Conservation (phyloP, 2,888 invertebrate species). For the Nomada ruficornis region DNA sequence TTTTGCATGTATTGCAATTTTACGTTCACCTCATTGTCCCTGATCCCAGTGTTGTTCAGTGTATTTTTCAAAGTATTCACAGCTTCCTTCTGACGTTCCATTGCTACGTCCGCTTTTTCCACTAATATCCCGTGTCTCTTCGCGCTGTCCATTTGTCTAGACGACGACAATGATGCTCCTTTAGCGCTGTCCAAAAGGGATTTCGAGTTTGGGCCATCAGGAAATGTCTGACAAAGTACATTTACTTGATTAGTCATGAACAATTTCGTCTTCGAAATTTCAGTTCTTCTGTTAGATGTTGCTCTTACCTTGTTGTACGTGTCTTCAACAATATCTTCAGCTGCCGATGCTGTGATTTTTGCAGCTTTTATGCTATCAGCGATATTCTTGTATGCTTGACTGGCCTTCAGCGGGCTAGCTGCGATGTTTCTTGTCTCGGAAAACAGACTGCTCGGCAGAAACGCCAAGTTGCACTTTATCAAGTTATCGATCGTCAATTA, state of each 20-base stretch:
- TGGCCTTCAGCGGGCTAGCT: conserved; percentile 87
- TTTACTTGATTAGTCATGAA: background rate
- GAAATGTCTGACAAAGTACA: conserved; percentile 74
- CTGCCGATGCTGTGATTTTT: conserved; percentile 87
- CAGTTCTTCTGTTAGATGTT: background rate
- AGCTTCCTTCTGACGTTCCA: conserved; percentile 78
- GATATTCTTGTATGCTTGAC: conserved; percentile 90
- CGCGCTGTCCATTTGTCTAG: conserved; percentile 76
- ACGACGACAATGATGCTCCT: conserved; percentile 77
- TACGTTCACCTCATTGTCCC: conserved; percentile 81
- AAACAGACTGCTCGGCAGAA: conserved; percentile 86
- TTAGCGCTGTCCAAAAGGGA: conserved; percentile 80
- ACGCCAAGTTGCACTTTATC: conserved; percentile 67
- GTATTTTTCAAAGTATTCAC: conserved; percentile 78
- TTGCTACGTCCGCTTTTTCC: conserved; percentile 84
- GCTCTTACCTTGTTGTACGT: conserved; percentile 82
- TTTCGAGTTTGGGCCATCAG: conserved; percentile 71
- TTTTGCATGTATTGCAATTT: conserved; percentile 85
- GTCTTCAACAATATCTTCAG: conserved; percentile 85
- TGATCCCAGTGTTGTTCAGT: conserved; percentile 80
- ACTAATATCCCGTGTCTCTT: conserved; percentile 83
- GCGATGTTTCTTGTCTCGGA: conserved; percentile 87
- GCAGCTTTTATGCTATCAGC: conserved; percentile 89
- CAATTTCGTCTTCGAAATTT: no score
- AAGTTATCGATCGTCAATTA: conserved; percentile 63